Conservation (phyloP, 2,797 vertebrate genomes). For the Poeciliopsis paucimaculata region DNA sequence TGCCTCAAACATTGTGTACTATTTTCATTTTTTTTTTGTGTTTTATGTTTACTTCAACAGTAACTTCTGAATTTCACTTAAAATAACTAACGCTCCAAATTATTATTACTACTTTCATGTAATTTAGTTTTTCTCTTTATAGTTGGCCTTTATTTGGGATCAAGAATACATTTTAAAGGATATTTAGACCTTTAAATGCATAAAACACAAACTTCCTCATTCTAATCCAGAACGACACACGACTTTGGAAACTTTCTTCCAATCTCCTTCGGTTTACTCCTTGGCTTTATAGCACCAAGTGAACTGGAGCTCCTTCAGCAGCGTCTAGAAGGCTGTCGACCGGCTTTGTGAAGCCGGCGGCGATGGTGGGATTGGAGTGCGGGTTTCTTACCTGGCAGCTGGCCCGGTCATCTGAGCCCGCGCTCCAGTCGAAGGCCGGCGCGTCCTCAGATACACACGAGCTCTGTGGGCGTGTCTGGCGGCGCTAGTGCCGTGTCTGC, state of each 20-base stretch:
- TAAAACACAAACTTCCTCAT: not conserved
- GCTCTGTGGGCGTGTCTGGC: conserved; percentile 68
- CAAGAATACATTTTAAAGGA: not conserved
- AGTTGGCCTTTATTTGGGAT: not conserved
- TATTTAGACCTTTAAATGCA: not conserved
- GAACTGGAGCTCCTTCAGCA: conserved; percentile 31
- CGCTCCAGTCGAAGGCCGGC: conserved; percentile 44
- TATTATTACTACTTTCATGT: not conserved
- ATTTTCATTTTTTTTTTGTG: not conserved
- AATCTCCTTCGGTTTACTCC: not conserved
- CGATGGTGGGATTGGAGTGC: conserved; percentile 12
- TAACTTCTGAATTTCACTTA: not conserved
- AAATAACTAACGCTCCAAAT: not conserved
- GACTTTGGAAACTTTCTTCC: conserved; percentile 8
- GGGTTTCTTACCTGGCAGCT: conserved; percentile 79
- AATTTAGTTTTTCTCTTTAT: not conserved
- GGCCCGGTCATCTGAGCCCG: conserved; percentile 67
- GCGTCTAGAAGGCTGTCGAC: conserved; percentile 23
- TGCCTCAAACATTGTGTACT: not conserved
- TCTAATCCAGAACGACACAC: conserved; percentile 8
- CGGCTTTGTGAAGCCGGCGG: conserved; percentile 9
- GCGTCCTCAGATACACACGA: conserved; percentile 43
- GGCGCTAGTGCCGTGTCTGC: conserved; percentile 57
- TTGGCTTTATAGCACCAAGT: not conserved
- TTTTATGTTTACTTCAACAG: not conserved